Conservation (phyloP, 2,113 vertebrate genomes). For the Pangasianodon hypophthalmus region DNA sequence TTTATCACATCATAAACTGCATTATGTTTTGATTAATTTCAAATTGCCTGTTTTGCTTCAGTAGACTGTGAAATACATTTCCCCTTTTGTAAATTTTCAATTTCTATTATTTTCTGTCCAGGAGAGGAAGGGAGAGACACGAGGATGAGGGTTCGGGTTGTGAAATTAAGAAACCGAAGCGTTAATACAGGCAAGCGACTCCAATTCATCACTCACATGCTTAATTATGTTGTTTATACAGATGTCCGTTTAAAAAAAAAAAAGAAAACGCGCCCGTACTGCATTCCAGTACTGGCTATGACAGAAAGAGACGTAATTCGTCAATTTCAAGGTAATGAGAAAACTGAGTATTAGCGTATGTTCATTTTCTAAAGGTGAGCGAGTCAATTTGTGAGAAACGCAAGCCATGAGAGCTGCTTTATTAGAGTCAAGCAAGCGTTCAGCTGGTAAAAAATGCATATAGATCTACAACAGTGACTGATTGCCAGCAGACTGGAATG, state of each 20-base stretch:
- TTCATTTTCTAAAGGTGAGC: slow-evolving; percentile 39
- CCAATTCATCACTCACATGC: slow-evolving; percentile 75
- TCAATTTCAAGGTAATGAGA: slow-evolving; percentile 52
- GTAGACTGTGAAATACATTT: slow-evolving; percentile 79
- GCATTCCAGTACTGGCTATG: slow-evolving; percentile 58
- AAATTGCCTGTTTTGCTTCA: slow-evolving; percentile 79
- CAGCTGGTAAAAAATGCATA: neutral
- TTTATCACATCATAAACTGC: slow-evolving; percentile 77
- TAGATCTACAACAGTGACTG: neutral
- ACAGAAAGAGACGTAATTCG: slow-evolving; percentile 56
- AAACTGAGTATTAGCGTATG: slow-evolving; percentile 51
- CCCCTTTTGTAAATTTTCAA: slow-evolving; percentile 74
- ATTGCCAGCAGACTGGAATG: slow-evolving; percentile 2
- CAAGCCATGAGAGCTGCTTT: neutral
- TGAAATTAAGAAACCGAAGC: slow-evolving; percentile 75
- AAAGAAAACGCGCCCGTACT: slow-evolving; percentile 54
- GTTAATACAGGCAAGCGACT: slow-evolving; percentile 71
- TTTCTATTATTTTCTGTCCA: slow-evolving; percentile 71
- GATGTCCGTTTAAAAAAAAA: slow-evolving; percentile 62
- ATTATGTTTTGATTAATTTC: slow-evolving; percentile 81
- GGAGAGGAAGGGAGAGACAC: slow-evolving; percentile 47
- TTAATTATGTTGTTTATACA: slow-evolving; percentile 78
- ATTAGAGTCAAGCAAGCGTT: slow-evolving; percentile 5
- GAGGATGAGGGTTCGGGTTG: slow-evolving; percentile 53
- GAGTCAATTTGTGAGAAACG: slow-evolving; percentile 27